A percentile compares a stretch with the other conserved stretches of the same genome.
phyloP scores from a whole-genome alignment of 2,113 vertebrate species.

The Isurus oxyrinchus region DNA sequence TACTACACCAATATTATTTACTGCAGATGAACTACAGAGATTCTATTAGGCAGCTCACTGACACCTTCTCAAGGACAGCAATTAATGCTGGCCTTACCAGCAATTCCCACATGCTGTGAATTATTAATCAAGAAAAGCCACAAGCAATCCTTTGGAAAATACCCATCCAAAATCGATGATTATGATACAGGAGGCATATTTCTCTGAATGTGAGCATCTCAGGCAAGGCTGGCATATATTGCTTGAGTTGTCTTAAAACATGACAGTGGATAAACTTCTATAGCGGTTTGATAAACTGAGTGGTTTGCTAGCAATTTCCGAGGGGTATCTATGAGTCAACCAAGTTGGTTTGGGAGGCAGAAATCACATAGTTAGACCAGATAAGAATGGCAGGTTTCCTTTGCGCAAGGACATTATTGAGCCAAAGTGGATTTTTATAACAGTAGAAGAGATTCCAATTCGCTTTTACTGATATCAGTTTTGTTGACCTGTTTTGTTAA shows the following conservation, averaged over 20 bases:
- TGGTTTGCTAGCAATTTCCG: neutral
- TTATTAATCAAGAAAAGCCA: neutral
- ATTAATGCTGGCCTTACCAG: neutral
- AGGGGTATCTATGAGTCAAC: neutral
- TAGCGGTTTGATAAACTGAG: neutral
- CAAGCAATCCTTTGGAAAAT: neutral
- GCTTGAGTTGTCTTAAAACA: neutral
- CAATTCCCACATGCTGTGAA: neutral
- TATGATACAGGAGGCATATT: neutral
- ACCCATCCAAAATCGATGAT: neutral
- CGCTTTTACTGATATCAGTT: neutral
- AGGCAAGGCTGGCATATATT: neutral
- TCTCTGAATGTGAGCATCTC: neutral
- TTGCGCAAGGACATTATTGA: neutral
- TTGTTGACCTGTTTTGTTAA: neutral
- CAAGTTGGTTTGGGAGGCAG: neutral
- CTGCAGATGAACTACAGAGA: neutral
- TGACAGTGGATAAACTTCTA: neutral
- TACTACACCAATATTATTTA: neutral
- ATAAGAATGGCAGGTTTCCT: neutral
- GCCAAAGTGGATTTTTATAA: neutral
- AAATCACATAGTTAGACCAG: neutral
- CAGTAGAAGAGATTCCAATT: neutral
- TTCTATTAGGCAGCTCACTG: neutral
- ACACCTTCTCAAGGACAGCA: neutral